Percentiles rank a stretch among this genome's conserved stretches.
phyloP scores from a whole-genome alignment of 2,113 vertebrate species.

The Cricetomys ansorgei region DNA sequence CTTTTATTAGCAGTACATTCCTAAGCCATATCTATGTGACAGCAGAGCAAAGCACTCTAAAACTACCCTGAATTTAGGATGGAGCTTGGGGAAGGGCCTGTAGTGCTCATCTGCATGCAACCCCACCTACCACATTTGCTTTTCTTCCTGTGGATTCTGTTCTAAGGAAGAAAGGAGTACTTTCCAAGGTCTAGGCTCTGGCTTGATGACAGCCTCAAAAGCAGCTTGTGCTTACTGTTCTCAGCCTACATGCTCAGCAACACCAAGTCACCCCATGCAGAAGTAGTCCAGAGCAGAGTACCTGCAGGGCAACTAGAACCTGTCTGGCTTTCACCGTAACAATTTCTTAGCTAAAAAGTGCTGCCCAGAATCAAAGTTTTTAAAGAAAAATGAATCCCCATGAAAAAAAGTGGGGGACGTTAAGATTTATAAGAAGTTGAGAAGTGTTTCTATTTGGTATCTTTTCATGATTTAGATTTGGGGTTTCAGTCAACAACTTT shows the following conservation, averaged over 20 bases:
- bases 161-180: neutral
- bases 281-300: neutral
- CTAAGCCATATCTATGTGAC: conserved; percentile 6
- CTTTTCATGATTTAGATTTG: conserved; percentile 41
- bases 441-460: conserved; percentile 52
- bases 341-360: conserved; percentile 4
- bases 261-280: neutral
- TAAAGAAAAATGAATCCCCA: conserved; percentile 18
- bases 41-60: conserved; percentile 21
- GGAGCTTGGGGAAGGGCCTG: neutral
- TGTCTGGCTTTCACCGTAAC: neutral
- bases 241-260: neutral
- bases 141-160: neutral
- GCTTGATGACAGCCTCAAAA: neutral
- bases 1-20: conserved; percentile 29
- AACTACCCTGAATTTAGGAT: neutral
- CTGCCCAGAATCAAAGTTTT: conserved; percentile 14
- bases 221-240: neutral
- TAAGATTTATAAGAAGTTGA: conserved; percentile 40
- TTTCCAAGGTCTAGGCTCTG: neutral
- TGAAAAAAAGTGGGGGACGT: neutral
- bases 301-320: neutral
- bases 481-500: conserved; percentile 68
- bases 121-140: neutral
- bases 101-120: neutral